These are phyloP conservation scores for Smithornis capensis DNA, from an alignment of 2,113 vertebrate species.

Conservation along the genomic window DNA sequence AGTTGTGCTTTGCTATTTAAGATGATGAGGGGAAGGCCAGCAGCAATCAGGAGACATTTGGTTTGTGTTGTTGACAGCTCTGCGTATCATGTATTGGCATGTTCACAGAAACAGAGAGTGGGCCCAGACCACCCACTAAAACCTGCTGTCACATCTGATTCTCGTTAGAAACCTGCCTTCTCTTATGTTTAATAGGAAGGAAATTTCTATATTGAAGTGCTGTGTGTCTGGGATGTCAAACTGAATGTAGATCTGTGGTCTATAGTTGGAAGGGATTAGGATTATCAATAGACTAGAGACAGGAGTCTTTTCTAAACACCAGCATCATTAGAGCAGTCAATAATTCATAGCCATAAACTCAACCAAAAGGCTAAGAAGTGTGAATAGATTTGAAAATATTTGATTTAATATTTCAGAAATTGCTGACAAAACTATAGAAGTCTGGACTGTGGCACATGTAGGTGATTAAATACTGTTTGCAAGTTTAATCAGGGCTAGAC, in stretches of 20 bases:
- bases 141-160: neutral
- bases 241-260: neutral
- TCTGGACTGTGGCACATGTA: neutral
- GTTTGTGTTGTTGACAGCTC: neutral
- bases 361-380: neutral
- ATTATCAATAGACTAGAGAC: neutral
- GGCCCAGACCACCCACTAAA: neutral
- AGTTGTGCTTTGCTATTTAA: neutral
- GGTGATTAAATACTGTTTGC: neutral
- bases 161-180: neutral
- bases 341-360: neutral
- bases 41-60: neutral
- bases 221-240: neutral
- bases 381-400: neutral
- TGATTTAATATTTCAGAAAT: neutral
- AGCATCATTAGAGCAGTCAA: neutral
- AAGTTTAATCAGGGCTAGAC: neutral
- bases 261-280: neutral
- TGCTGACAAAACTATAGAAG: neutral
- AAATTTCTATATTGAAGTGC: neutral
- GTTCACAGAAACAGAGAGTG: neutral
- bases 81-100: rapidly evolving
- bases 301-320: neutral
- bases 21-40: rapidly evolving
- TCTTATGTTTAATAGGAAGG: neutral